phyloP scores from a whole-genome alignment of 2,797 vertebrate genomes.

The Todus mexicanus region DNA sequence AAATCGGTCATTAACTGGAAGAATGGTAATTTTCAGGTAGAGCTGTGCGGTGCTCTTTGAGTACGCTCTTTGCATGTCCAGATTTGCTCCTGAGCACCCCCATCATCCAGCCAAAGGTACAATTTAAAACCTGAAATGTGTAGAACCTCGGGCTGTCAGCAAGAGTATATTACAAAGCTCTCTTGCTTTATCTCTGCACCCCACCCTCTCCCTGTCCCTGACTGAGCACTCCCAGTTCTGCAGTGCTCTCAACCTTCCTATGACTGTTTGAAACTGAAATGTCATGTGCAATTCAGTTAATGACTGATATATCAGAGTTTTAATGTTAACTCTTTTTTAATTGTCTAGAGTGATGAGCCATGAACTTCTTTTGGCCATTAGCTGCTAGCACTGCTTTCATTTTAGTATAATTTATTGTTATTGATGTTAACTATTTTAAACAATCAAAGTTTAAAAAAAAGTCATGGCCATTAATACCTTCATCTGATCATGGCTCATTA shows the following conservation, averaged over 20 bases:
- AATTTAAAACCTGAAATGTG: background rate
- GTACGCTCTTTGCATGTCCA: background rate
- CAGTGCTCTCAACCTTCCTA: background rate
- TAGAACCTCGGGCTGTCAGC: background rate
- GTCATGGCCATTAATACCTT: background rate
- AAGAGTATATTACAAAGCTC: background rate
- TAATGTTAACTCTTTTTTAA: background rate
- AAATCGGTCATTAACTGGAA: conserved; percentile 14
- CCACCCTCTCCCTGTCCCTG: background rate
- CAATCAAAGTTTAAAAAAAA: background rate
- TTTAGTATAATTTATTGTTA: background rate
- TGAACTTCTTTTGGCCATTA: background rate
- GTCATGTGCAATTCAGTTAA: background rate
- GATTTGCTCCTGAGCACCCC: background rate
- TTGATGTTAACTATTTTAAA: background rate
- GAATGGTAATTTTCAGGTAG: background rate
- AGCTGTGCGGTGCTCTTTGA: background rate
- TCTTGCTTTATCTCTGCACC: background rate
- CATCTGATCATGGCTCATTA: background rate
- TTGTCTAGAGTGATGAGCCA: background rate
- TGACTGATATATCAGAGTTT: background rate
- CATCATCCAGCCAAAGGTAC: background rate
- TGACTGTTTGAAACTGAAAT: background rate
- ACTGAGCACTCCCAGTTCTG: background rate
- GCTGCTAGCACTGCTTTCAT: background rate